Base-by-base conservation (phyloP, 2,797 vertebrate species). In the Onychomys arenicola region DNA sequence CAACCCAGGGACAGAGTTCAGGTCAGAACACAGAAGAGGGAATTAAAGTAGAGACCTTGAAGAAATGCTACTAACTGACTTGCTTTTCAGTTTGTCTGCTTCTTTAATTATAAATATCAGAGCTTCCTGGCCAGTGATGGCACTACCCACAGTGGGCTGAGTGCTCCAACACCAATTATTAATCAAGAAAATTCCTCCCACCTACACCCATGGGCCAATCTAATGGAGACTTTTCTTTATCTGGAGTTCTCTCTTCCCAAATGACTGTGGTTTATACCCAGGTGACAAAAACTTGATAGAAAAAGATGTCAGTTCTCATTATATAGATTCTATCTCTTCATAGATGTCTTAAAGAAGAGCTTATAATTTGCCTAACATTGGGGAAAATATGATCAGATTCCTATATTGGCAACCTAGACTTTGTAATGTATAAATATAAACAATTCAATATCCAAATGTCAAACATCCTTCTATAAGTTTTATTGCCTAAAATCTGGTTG, bases 101-200 rank as follows among this genome's bases (percentile, higher is more conserved):
- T 49, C 4, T 10, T 40, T 43, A 83, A 9, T 6, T 29, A 29
- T 32, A 25, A 29, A 29, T 61, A 43, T 17, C 57, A 61, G n/a
- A 61, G 25, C 25, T 14, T 6, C 8, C 0, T 29, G 37, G 13
- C 2, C 2, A 43, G 13, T 25, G 19, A 23, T 23, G 1, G 1
- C 3, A 25, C 5, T 49, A n/a, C 43, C 32, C 63, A 85, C 19
- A 25, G 43, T 52, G 43, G 11, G 11, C 21, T 69, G 12, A 69
- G 12, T 16, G 6, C 32, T 52, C 6, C 32, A 69, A 49, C 82
- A n/a, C 12, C 46, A 32, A 78, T 34, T 19, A 52, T 52, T 46
- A 16, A 46, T 29, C 13, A 78, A 49, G 63, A 52, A 49, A 67
- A 85, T 49, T 34, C 11, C 32, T 32, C 32, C 43, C n/a, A 52